Conservation (phyloP, 2,113 vertebrate genomes). For the Xenopus tropicalis region DNA sequence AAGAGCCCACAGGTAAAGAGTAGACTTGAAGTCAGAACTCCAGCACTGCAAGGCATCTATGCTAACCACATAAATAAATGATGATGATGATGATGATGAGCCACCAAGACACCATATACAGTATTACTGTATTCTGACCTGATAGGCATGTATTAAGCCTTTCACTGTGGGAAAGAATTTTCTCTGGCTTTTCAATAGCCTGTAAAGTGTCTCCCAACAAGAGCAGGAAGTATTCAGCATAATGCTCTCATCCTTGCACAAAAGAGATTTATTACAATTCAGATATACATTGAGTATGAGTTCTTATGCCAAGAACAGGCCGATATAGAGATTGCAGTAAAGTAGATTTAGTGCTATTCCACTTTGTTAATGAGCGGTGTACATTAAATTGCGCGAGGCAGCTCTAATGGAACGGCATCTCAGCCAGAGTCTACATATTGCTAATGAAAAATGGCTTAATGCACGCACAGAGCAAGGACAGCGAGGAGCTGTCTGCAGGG, state of each 20-base stretch:
- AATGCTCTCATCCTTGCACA: constrained; percentile 15
- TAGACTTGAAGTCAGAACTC: too few species aligned
- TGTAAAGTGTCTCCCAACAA: not conserved
- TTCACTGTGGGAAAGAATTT: not conserved
- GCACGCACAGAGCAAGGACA: constrained; percentile 8
- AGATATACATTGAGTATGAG: constrained; percentile 7
- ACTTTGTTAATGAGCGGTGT: constrained; percentile 23
- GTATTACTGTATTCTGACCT: not conserved
- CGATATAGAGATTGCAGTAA: constrained; percentile 1
- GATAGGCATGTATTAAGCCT: not conserved
- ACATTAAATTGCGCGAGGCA: constrained; percentile 29
- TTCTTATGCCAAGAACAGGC: constrained; percentile 21
- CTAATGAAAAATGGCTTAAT: constrained; percentile 36
- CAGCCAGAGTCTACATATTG: constrained; percentile 21
- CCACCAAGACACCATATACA: too few species aligned
- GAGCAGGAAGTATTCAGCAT: not conserved
- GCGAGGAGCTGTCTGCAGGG: not conserved
- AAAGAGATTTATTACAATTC: constrained; percentile 10
- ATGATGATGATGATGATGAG: not conserved
- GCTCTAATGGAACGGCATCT: constrained; percentile 28
- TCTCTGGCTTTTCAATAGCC: not conserved
- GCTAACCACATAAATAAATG: too few species aligned
- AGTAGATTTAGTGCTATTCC: constrained; percentile 16
- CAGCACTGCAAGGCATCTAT: too few species aligned
- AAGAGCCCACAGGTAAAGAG: too few species aligned